Base-by-base conservation (phyloP, 2,113 vertebrate genomes). In the Shinisaurus crocodilurus region DNA sequence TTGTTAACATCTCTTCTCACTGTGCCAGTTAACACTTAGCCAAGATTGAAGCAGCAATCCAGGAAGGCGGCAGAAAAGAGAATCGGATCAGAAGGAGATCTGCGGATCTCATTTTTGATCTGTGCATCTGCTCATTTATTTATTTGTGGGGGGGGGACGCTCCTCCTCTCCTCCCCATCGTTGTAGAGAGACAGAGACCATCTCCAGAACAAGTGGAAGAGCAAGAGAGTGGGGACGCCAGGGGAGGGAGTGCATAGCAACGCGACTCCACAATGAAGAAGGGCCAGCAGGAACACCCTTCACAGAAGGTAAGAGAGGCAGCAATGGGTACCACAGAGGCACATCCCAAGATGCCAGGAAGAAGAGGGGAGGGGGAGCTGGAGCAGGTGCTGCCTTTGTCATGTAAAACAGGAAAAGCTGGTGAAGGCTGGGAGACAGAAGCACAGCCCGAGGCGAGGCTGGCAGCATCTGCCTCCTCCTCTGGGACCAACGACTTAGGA, bases 181-280 rank as follows among this genome's bases (percentile, higher is more conserved):
- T 86, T 27, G 18, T 40, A 60, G 32, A 60, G 32, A 67, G 82
- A 43, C n/a, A 29, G 88, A 86, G 89, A 32, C 29, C 3, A 27
- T 91, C 87, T 70, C 70, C n/a, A n/a, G 83, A 81, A 10, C 91
- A 82, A 90, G 89, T 77, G 82, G 54, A 50, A 76, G 76, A 82
- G 10, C 83, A 54, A 88, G 54, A 1, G 34, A 72, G 91, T 91
- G 94, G 13, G 48, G 6, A 40, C 82, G 83, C 77, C 5, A n/a
- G 92, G 95, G 85, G 34, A 91, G 86, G n/a, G 80, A 69, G 60
- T 23, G 87, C 93, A 85, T 94, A 90, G 96, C 94, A 95, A 94
- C 94, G 95, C n/a, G 94, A 65, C 94, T 94, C 88, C 90, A 40
- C 87, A 90, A 98, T 98, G 97, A 96, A 97, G 96, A 97, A 95